These are phyloP conservation scores for Vollenhovia emeryi DNA, from an alignment of 1,140 invertebrate genomes.

Conservation along the genomic window DNA sequence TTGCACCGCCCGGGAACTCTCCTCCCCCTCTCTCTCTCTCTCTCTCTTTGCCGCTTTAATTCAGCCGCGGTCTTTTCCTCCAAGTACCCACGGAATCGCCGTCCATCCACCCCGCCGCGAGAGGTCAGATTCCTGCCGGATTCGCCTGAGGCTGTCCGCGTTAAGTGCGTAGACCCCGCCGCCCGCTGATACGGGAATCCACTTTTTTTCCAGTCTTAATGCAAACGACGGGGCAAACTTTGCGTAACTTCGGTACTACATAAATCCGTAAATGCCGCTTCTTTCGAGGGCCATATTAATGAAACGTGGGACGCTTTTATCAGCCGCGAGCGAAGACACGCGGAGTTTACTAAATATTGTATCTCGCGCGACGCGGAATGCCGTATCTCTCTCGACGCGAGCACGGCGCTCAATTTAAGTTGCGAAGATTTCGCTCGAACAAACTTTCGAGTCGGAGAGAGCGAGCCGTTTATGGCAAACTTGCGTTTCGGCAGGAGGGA, in stretches of 20 bases:
- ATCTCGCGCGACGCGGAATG: no score
- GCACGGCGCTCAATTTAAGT: neutral
- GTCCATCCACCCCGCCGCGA: neutral
- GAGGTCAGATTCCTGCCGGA: constrained; percentile 2
- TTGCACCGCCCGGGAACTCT: constrained; percentile 42
- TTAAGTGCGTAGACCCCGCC: constrained; percentile 19
- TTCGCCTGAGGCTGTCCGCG: constrained; percentile 2
- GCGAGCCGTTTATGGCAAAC: neutral
- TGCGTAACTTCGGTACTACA: constrained; percentile 2
- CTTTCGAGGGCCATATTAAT: neutral
- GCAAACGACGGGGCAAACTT: constrained; percentile 5
- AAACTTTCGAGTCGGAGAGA: neutral
- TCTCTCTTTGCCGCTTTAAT: constrained; percentile 48
- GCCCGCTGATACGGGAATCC: constrained; percentile 22
- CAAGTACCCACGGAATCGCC: constrained; percentile 13
- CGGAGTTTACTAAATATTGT: neutral
- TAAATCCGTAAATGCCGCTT: neutral
- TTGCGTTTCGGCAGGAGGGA: neutral
- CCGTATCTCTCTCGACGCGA: neutral
- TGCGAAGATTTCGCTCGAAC: neutral
- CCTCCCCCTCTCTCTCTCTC: no score
- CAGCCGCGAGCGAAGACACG: neutral
- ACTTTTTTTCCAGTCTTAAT: constrained; percentile 16
- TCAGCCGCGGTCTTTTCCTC: constrained; percentile 41
- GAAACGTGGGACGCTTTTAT: neutral